Evolutionary conservation across 2,797 vertebrate genomes (phyloP), one percentile per base, ranked within the genome.

Genomic region (Anas bahamensis): DNA sequence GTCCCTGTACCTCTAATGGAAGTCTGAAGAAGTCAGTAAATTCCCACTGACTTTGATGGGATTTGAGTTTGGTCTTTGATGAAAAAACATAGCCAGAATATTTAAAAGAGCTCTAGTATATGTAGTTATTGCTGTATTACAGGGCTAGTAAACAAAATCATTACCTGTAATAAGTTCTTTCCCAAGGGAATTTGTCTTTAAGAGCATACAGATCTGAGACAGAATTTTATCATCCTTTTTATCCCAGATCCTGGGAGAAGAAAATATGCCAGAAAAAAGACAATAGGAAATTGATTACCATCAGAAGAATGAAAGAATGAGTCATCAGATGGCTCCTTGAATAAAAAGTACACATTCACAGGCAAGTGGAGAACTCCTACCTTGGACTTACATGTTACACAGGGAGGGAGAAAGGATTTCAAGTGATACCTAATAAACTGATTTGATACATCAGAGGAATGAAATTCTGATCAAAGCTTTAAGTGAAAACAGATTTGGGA

Each of bases 121-220:
- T 42, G 64, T 41, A 80, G 72, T 70, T 80, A 83, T 80, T 71
- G 75, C 75, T 86, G 52, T 90, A 75, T 72, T 88, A 91, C 66
- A 80, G 53, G 46, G 56, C 84, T 73, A 89, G 86, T 53, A 97
- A 97, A 95, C 85, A 94, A 95, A 95, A 94, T 74, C 68, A 81
- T 92, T 96, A 95, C 79, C 89, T 87, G 84, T 90, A 95, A 93
- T 83, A 85, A 75, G 66, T 61, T 63, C 73, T 59, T 35, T 59
- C 94, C 53, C 73, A 94, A 81, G 66, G 85, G 64, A 46, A 77
- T 78, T 57, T 85, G 50, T 61, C 88, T 91, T 83, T 41, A 52
- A 61, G 61, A 94, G 66, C 63, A 35, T 88, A 96, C 91, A 94
- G 61, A 86, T 53, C 82, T 56, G 28, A 44, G 70, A 48, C 41